Base-by-base conservation (phyloP, 1,140 invertebrate species). In the Magallana gigas region DNA sequence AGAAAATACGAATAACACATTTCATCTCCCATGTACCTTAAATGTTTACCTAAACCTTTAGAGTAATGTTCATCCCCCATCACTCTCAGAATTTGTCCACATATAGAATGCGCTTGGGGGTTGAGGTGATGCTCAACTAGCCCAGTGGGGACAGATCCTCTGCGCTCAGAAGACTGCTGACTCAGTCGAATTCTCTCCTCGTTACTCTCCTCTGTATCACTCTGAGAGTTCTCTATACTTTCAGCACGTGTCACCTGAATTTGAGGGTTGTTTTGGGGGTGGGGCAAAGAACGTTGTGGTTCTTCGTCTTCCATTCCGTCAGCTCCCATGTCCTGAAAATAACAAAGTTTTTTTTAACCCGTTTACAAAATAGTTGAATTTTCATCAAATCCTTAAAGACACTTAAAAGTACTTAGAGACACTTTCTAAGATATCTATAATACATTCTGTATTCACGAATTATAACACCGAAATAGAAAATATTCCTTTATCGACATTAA, bases 21-120 rank as follows among this genome's bases (percentile, higher is more conserved):
- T 64, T 91, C 86, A 86, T 92, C 92, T 48, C 89, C 92, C 81
- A 92, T 90, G 64, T 80, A 89, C 62, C 89, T 64, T 12, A 91
- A 86, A 68, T 89, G 84, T 23, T 86, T 68, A 14, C 92, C 92
- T 87, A 90, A 91, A 12, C 87, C 85, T 29, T 83, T 85, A 23
- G 89, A 90, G 58, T 88, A 84, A 81, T 91, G 88, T 11, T 90
- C 88, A 82, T 91, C 90, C 18, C 91, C 90, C 71, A 92, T 91
- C 6, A 84, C 85, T 18, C 90, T 68, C 29, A 92, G 83, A 71
- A 92, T 83, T 56, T 85, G 81, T 11, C 91, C 90, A 60, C 89
- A 91, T 14, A 91, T 57, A 23, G 68, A 76, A 29, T 76, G 68
- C 62, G 57, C 84, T 57, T 91, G 89, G 59, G 90, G 59, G 58